Base-by-base conservation (phyloP, 2,113 vertebrate genomes). In the Chinchilla lanigera region DNA sequence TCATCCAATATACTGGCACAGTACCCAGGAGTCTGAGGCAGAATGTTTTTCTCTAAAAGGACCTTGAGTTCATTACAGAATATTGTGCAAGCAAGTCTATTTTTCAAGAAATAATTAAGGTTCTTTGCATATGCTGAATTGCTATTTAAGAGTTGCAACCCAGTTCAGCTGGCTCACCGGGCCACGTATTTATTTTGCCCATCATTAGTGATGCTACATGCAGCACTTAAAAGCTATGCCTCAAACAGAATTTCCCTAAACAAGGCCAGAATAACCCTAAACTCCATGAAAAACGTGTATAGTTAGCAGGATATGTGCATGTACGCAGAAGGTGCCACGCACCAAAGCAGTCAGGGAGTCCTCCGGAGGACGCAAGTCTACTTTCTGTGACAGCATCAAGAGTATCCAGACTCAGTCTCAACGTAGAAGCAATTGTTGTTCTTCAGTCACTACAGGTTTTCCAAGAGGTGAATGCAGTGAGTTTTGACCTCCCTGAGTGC, bases 261-360 rank as follows among this genome's bases (percentile, higher is more conserved):
- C 88, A 84, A 96, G n/a, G 75, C 81, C 89, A 97, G 83, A 97
- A 71, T 28, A 5, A 93, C 71, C 93, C 38, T 95, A 86, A 78
- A 78, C 95, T 85, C 47, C 35, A 52, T 82, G 56, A 86, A 95
- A 28, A 58, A 7, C 30, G 7, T 26, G 7, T 7, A 3, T 2
- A 61, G 54, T 63, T 78, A 10, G 8, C 61, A 35, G 35, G 38
- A 65, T 30, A 38, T 97, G 78, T 73, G 85, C 54, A 50, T 52
- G 0, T 92, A 75, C 81, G 30, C 92, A 85, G 67, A 94, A 11
- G n/a, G 33, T 9, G 50, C 65, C 56, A 1, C 52, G n/a, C 71
- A 67, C 52, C 81, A 89, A 89, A 83, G 58, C 44, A 88, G 86
- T 58, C 0, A 50, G 33, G 82, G 63, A 71, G 65, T 44, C 1